Evolutionary conservation across 2,113 vertebrate genomes (phyloP).

Genomic region (Sclerurus mexicanus): DNA sequence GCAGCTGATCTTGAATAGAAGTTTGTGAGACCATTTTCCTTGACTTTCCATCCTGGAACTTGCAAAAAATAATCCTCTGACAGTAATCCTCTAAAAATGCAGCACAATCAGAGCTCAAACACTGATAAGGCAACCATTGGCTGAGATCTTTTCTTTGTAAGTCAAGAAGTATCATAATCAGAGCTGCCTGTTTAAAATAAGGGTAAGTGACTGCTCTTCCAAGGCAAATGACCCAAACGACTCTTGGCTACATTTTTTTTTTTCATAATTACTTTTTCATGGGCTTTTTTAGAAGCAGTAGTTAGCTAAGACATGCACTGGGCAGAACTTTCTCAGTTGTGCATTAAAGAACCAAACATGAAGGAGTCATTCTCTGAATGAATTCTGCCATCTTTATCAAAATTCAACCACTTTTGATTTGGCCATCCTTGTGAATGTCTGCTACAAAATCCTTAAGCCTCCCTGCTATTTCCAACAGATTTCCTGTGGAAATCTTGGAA

Average conservation of each 20-base stretch:
- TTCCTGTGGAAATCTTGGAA: background rate
- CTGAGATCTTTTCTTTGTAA: background rate
- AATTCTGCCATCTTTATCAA: background rate
- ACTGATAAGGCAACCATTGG: background rate
- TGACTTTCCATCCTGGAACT: background rate
- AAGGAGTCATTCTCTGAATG: background rate
- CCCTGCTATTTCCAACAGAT: background rate
- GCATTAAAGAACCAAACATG: background rate
- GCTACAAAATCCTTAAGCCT: background rate
- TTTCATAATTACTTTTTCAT: background rate
- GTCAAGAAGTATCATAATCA: background rate
- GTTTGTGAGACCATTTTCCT: background rate
- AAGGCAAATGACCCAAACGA: background rate
- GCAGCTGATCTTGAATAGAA: background rate
- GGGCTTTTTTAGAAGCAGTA: background rate
- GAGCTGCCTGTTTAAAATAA: background rate
- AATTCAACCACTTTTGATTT: background rate
- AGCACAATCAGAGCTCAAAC: background rate
- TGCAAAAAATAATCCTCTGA: background rate
- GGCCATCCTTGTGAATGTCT: background rate
- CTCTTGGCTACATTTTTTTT: background rate
- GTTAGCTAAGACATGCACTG: background rate
- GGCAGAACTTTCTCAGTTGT: background rate
- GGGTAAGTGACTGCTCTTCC: background rate
- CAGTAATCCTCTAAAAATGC: background rate